Evolutionary conservation across 2,797 vertebrate species (phyloP).

Genomic region (Sphenodon punctatus): DNA sequence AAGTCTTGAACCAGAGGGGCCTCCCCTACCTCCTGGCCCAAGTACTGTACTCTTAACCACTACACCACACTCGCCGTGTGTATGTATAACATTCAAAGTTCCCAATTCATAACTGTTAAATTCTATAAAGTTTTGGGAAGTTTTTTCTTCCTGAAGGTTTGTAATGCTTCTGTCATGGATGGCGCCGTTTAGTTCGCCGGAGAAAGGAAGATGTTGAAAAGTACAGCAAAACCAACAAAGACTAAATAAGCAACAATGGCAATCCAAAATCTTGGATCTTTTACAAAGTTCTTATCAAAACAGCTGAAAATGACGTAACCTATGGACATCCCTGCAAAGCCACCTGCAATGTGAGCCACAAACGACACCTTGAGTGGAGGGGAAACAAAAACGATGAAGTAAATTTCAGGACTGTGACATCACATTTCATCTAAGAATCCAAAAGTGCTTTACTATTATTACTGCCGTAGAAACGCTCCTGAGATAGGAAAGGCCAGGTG

Average conservation of each 20-base stretch:
- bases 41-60: too few species aligned
- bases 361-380: conserved; percentile 87
- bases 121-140: neutral
- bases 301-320: conserved; percentile 91
- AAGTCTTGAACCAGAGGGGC: too few species aligned
- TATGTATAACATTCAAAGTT: too few species aligned
- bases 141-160: neutral
- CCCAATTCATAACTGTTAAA: too few species aligned
- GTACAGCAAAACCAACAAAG: conserved; percentile 83
- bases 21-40: too few species aligned
- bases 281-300: conserved; percentile 84
- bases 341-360: conserved; percentile 89
- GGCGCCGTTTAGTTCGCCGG: conserved; percentile 71
- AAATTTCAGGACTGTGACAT: neutral
- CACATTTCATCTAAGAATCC: neutral
- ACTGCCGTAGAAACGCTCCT: neutral
- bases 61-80: too few species aligned
- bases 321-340: conserved; percentile 89
- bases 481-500: neutral
- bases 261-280: conserved; percentile 89
- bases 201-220: conserved; percentile 89
- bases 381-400: neutral
- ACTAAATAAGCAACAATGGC: conserved; percentile 81
- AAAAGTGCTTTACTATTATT: neutral
- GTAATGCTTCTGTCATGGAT: neutral